Base-by-base conservation (phyloP, 2,888 invertebrate genomes). In the Drosophila fulvimacula region DNA sequence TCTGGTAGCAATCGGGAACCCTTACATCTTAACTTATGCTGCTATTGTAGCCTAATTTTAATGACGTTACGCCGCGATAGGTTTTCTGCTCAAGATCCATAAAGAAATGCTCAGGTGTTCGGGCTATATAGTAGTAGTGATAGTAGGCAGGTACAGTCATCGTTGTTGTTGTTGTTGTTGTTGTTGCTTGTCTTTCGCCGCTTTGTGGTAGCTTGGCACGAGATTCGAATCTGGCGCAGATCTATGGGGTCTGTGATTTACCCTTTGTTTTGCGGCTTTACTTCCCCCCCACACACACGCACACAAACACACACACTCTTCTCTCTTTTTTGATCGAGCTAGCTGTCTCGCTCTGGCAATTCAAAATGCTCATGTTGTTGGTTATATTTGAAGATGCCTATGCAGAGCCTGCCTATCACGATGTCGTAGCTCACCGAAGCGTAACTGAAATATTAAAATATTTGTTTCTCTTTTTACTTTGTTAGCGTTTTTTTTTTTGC, bases 61-160 rank as follows among this genome's bases (percentile, higher is more conserved):
- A 90, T 89, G 89, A 88, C 79, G 89, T 90, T 86, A 85, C 89
- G 89, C 90, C 84, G 88, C 79, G 74, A 79, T 85, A 90, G 81
- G 81, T 89, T 89, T 86, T 81, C 84, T 86, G 82, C 83, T 82
- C 83, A 88, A 88, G 86, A 88, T 85, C 81, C 88, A 82, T 85
- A 85, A 89, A 83, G 83, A 83, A 88, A 88, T 87, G 85, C 82
- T 88, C 85, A 87, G 84, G 87, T 84, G 81, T 84, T 79, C 73
- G 53, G 52, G 55, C 55, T 58, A 67, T 61, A 64, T 51, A 49
- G 17, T 27, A 10, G 41, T 19, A 11, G 30, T 30, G 4, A 27
- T 32, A 48, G 48, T 49, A 46, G 46, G 36, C 44, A 51, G 61
- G 74, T 75, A 73, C 83, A 86, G 76, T 73, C 75, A 53, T 69